Conservation (phyloP, 2,113 vertebrate species). For the Salminus brasiliensis region DNA sequence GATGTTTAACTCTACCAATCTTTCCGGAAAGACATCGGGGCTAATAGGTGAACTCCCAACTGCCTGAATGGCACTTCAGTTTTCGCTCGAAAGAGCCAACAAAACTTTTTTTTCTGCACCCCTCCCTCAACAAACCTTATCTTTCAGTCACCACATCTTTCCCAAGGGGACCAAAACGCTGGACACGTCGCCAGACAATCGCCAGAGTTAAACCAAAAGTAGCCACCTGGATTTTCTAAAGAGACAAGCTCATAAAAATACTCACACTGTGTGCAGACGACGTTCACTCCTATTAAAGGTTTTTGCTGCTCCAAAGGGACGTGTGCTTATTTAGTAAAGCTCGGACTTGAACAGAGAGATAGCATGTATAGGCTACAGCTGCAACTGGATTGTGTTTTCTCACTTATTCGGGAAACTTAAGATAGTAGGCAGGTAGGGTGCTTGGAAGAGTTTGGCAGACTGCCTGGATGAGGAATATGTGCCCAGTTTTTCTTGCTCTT, state of each 20-base stretch:
- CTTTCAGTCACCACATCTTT: neutral
- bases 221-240: conserved; percentile 19
- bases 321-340: conserved; percentile 68
- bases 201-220: neutral
- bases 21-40: conserved; percentile 87
- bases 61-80: conserved; percentile 77
- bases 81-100: conserved; percentile 50
- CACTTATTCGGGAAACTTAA: conserved; percentile 78
- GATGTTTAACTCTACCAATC: conserved; percentile 86
- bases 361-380: conserved; percentile 69
- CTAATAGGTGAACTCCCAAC: conserved; percentile 89
- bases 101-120: conserved; percentile 48
- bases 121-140: conserved; percentile 27
- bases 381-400: conserved; percentile 73
- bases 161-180: neutral
- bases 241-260: conserved; percentile 37
- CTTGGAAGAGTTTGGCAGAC: conserved; percentile 81
- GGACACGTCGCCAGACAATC: neutral
- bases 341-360: conserved; percentile 74
- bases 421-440: conserved; percentile 85
- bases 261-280: conserved; percentile 57
- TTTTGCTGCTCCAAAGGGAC: conserved; percentile 36
- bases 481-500: conserved; percentile 72
- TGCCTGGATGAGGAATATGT: conserved; percentile 80
- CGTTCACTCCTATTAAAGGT: conserved; percentile 46